Evolutionary conservation across 2,113 vertebrate species (phyloP).

Genomic region (Felis chaus): DNA sequence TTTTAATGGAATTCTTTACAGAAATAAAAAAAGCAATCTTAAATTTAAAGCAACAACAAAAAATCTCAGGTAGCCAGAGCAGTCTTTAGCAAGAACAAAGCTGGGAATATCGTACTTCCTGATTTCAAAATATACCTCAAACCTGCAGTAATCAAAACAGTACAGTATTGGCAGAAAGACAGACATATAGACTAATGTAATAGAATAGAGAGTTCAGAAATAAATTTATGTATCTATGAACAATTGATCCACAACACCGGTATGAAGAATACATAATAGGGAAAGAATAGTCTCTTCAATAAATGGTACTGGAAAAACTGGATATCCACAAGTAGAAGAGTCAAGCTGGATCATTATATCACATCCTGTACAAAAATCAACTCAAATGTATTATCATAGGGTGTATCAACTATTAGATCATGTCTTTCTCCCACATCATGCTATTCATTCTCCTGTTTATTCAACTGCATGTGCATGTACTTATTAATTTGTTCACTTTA

Average conservation of each 20-base stretch:
- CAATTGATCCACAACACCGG: background rate
- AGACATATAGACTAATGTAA: background rate
- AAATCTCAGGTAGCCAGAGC: background rate
- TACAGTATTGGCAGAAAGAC: background rate
- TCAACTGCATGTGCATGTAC: accelerated
- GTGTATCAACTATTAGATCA: background rate
- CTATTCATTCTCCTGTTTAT: background rate
- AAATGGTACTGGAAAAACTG: background rate
- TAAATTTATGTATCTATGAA: background rate
- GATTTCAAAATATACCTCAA: background rate
- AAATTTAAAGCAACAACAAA: background rate
- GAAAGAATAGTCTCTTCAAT: background rate
- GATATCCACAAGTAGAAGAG: background rate
- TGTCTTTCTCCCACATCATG: background rate
- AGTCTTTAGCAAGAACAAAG: background rate
- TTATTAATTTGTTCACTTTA: background rate
- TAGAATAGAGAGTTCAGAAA: background rate
- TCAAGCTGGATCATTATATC: background rate
- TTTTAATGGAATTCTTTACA: background rate
- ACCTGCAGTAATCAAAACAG: background rate
- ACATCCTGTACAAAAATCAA: background rate
- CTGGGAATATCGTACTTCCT: background rate
- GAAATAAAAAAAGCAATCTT: background rate
- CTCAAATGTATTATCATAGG: background rate
- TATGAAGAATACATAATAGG: background rate